Conservation (phyloP, 2,888 invertebrate species). For the Hartigia nigra region DNA sequence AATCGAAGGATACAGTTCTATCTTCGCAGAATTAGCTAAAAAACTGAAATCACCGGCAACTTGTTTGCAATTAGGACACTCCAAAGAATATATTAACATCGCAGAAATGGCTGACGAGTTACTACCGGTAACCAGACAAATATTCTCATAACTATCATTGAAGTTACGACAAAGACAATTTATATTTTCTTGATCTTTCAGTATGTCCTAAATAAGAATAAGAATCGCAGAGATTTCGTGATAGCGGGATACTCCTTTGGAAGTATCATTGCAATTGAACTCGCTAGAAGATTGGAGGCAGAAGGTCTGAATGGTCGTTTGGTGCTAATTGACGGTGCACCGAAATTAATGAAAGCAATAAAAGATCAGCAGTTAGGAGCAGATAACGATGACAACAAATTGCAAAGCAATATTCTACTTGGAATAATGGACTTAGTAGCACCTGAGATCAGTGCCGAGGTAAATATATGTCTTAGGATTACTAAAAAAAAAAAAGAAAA, state of each 20-base stretch:
- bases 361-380: constrained; percentile 67
- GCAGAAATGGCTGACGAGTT: constrained; percentile 68
- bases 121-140: constrained; percentile 66
- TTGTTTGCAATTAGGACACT: constrained; percentile 54
- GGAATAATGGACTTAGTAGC: constrained; percentile 69
- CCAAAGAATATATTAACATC: constrained; percentile 64
- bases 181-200: constrained; percentile 58
- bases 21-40: constrained; percentile 53
- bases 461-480: constrained; percentile 41
- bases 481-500: constrained; percentile 4
- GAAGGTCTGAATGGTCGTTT: constrained; percentile 74
- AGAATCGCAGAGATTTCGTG: constrained; percentile 68
- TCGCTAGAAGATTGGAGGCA: constrained; percentile 78
- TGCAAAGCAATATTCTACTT: constrained; percentile 72
- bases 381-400: constrained; percentile 64
- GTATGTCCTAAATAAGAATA: constrained; percentile 70
- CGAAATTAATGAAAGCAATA: constrained; percentile 74
- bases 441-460: constrained; percentile 64
- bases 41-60: constrained; percentile 55
- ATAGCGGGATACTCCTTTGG: constrained; percentile 93
- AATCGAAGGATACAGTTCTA: constrained; percentile 59
- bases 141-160: constrained; percentile 6
- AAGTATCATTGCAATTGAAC: constrained; percentile 79
- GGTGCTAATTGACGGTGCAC: constrained; percentile 85
- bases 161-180: background rate